A percentile compares a stretch with the other conserved stretches of the same genome.
Conservation (phyloP, 2,797 vertebrate species). For the Lophius americanus region DNA sequence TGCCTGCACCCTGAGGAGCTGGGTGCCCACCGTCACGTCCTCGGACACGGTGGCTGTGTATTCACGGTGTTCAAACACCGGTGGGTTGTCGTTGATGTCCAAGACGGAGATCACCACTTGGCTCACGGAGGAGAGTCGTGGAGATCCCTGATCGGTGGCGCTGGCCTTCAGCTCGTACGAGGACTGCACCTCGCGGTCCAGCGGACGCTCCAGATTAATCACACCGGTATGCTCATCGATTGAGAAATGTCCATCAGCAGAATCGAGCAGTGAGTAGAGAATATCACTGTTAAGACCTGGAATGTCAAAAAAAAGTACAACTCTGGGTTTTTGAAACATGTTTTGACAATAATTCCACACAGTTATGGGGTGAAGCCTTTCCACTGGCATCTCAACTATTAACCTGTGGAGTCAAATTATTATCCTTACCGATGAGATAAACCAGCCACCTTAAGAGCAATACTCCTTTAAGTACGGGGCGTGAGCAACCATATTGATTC, state of each 20-base stretch:
- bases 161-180: slow-evolving; percentile 86
- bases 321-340: background rate
- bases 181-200: slow-evolving; percentile 90
- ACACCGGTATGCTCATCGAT: slow-evolving; percentile 91
- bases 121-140: slow-evolving; percentile 84
- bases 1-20: slow-evolving; percentile 91
- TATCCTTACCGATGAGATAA: slow-evolving; percentile 7
- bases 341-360: background rate
- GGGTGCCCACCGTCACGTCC: slow-evolving; percentile 85
- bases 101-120: slow-evolving; percentile 89
- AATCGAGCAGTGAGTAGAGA: slow-evolving; percentile 87
- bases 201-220: slow-evolving; percentile 85
- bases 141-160: slow-evolving; percentile 89
- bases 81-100: slow-evolving; percentile 98
- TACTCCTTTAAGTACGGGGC: slow-evolving; percentile 9
- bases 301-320: slow-evolving; percentile 1
- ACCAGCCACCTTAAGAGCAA: slow-evolving; percentile 32
- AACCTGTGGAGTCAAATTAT: slow-evolving; percentile 14
- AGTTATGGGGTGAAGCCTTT: background rate
- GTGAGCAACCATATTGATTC: slow-evolving; percentile 33
- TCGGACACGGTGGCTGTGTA: slow-evolving; percentile 89
- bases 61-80: slow-evolving; percentile 94
- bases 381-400: slow-evolving; percentile 4
- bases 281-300: slow-evolving; percentile 90
- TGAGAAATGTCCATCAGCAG: slow-evolving; percentile 91